A percentile compares a stretch with the other conserved stretches of the same genome.
These are phyloP conservation scores for Neoaliturus tenellus DNA, from an alignment of 2,888 invertebrate genomes.

Conservation along the genomic window DNA sequence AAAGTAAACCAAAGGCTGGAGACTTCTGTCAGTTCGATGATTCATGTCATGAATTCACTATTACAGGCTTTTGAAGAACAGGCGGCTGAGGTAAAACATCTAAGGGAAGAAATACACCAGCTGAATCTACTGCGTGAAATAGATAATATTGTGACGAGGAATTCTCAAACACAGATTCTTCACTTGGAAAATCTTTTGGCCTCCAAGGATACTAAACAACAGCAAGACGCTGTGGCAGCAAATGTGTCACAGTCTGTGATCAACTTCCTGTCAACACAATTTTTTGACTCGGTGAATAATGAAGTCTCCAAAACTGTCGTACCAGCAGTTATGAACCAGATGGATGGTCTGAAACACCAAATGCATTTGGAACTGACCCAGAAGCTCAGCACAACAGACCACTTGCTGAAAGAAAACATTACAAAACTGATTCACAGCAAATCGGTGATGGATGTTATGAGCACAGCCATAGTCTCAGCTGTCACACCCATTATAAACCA, in stretches of 20 bases:
- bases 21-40: conserved; percentile 24
- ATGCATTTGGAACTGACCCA: conserved; percentile 84
- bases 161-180: conserved; percentile 49
- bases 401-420: conserved; percentile 86
- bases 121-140: conserved; percentile 53
- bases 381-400: conserved; percentile 84
- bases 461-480: conserved; percentile 80
- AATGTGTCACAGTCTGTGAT: conserved; percentile 76
- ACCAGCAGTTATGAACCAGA: conserved; percentile 74
- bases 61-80: conserved; percentile 47
- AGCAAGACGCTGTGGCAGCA: conserved; percentile 74
- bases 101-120: conserved; percentile 49
- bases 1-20: conserved; percentile 43
- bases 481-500: conserved; percentile 80
- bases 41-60: conserved; percentile 38
- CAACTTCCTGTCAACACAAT: conserved; percentile 74
- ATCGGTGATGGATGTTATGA: conserved; percentile 85
- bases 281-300: conserved; percentile 75
- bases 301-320: conserved; percentile 74
- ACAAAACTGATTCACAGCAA: conserved; percentile 87
- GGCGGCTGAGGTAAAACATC: conserved; percentile 38
- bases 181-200: conserved; percentile 47
- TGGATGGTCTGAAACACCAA: conserved; percentile 85
- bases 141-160: conserved; percentile 45
- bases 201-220: conserved; percentile 69